Evolutionary conservation across 2,888 invertebrate species (phyloP), one percentile per base, ranked within the genome.

Genomic region (Endomychus coccineus): DNA sequence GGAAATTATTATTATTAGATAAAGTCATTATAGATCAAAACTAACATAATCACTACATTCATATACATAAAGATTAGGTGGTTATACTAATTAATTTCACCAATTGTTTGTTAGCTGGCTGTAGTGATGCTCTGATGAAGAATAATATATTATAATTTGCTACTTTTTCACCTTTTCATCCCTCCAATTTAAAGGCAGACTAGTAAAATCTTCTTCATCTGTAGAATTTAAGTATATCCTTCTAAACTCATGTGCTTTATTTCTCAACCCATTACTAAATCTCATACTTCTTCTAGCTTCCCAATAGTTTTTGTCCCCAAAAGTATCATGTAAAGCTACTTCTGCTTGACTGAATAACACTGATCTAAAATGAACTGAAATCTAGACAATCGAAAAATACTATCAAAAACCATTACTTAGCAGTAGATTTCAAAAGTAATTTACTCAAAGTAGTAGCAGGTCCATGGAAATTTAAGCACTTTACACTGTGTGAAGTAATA

Each of bases 241-340:
- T 25, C 87, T 70, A 59, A 81, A 96, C 7, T 75, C 60, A 34
- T 74, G 71, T 0, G 89, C 94, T 19, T 80, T 71, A 28, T 70
- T 48, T 6, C 74, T 60, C 0, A 98, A 71, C 10, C 75, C 62
- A 30, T 70, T 68, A 39, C 83, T 81, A 61, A 95, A 97, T 49
- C 87, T 74, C 90, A 97, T 91, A 54, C 96, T 96, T 49, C 90
- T 75, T 41, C 90, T 71, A 12, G 84, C 87, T 48, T 72, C 69
- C 96, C 96, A 96, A 62, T 87, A 96, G 15, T 75, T 66, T 35
- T 69, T 68, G 25, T 81, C 80, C 1, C 95, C 95, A 66, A 87
- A 96, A n/a, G 69, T 68, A 53, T 91, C 83, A 59, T 95, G 94
- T 13, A 95, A 62, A 2, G 87, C 78, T 38, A 89, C 83, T 69